Conservation (phyloP, 2,113 vertebrate species). For the Varanus komodoensis region DNA sequence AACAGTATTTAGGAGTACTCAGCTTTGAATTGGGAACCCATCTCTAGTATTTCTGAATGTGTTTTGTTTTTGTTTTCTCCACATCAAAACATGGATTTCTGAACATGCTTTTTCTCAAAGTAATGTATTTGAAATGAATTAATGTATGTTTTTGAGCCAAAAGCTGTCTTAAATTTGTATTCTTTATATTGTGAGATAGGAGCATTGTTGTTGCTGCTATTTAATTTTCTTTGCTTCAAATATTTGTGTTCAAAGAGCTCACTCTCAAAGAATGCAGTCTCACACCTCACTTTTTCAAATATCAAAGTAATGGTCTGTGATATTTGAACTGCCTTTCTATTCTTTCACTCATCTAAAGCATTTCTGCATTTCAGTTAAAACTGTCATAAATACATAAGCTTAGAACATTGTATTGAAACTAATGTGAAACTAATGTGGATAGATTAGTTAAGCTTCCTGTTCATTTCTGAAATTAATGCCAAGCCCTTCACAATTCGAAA, state of each 20-base stretch:
- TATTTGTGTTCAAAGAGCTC: no score
- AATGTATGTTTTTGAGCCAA: not conserved
- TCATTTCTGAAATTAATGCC: no score
- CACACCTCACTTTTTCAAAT: not conserved
- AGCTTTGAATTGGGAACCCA: no score
- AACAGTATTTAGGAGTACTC: no score
- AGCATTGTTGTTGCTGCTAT: not conserved
- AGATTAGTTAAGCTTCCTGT: no score
- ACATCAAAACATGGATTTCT: no score
- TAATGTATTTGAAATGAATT: not conserved
- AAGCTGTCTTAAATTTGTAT: not conserved
- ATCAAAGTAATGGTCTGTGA: not conserved
- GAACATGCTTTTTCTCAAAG: not conserved
- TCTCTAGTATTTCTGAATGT: not conserved
- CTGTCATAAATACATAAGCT: not conserved
- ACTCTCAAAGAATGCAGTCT: not conserved
- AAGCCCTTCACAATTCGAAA: no score
- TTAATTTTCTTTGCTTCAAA: not conserved
- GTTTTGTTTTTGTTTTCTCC: no score
- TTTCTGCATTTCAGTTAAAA: not conserved
- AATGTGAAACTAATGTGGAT: no score
- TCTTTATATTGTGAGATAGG: not conserved
- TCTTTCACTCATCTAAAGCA: not conserved
- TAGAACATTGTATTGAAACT: not conserved
- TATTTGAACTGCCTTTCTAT: not conserved